Base-by-base conservation (phyloP, 2,888 invertebrate species). In the Sphaerophoria taeniata region DNA sequence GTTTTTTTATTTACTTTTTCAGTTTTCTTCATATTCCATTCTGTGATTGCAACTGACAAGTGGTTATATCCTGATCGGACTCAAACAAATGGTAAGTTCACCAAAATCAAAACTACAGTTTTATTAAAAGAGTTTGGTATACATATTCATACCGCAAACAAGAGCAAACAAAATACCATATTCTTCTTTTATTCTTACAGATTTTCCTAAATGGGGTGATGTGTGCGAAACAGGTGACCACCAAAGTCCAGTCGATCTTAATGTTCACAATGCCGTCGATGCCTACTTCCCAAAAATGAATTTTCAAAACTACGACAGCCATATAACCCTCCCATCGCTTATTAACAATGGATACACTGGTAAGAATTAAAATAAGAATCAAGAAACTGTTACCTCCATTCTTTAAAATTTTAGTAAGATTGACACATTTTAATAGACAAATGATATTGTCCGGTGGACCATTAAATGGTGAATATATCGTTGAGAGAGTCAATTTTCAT, bases 401-500 rank as follows among this genome's bases (percentile, higher is more conserved):
- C 12, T 5, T 9, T 4, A 1, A 24, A 24, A 24, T n/a, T 39
- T 9, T 49, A 91, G 91, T 91, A 75, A 89, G 91, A 88, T 75
- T 91, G 0, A 87, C 87, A 3, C 88, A 89, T 63, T 91, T 91
- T 33, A 87, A 88, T 14, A 81, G 88, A 4, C 88, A 88, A 31
- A 76, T 91, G 87, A 88, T 88, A 5, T 70, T 94, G 0, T 89
- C 89, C 3, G 96, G 95, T 0, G 96, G 95, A 0, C 90, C 88
- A 3, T 75, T 91, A 6, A 24, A 56, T 2, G 87, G 88, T 5
- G 89, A 90, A 7, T 96, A 94, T 89, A 89, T 93, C 1, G 92
- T 97, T 67, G 95, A 95, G 75, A 96, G 97, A 90, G 92, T 97
- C 65, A 97, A 97, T 90, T 96, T 97, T 91, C 97, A 97, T 90